Base-by-base conservation (phyloP, 2,113 vertebrate species). In the Pundamilia nyererei region DNA sequence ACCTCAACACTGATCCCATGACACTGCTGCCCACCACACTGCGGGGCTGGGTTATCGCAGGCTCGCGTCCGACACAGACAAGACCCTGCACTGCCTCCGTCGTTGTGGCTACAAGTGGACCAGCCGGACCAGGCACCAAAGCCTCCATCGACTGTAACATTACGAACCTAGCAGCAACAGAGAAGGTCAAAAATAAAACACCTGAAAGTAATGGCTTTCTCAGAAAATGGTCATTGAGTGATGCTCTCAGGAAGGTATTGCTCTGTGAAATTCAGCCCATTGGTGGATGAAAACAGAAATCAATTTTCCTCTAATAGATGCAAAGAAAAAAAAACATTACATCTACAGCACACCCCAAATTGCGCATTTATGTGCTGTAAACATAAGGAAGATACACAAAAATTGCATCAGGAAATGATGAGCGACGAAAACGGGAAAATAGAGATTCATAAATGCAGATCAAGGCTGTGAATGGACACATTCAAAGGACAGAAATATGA, bases 21-120 rank as follows among this genome's bases (percentile, higher is more conserved):
- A 60, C 98, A 99, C n/a, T 94, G 96, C 94, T 97, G 97, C 0
- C 98, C 98, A 0, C 98, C 98, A 58, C 98, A 99, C 90, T 96
- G 97, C 4, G 98, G 98, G 84, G 95, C 94, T 0, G 98, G 98
- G 89, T 91, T 98, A 94, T 99, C 96, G 4, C 98, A 99, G 31
- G 96, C 91, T 3, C 98, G 97, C 0, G 96, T 97, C n/a, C 98
- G 97, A 82, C 98, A 99, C 81, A 97, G 94, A 90, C 98, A 99
- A 82, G 97, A 93, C 11, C 98, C 98, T 5, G 96, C 58, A 1
- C 94, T 96, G 58, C 94, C 89, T 21, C 97, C 97, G 0, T 99
- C 98, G 0, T 88, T 97, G 79, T 99, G 98, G 1, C 96, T 97
- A 45, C 98, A 99, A 8, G 95, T 85, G 2, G 94, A 97, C 98